Conservation (phyloP, 2,113 vertebrate genomes). For the Corynorhinus townsendii region DNA sequence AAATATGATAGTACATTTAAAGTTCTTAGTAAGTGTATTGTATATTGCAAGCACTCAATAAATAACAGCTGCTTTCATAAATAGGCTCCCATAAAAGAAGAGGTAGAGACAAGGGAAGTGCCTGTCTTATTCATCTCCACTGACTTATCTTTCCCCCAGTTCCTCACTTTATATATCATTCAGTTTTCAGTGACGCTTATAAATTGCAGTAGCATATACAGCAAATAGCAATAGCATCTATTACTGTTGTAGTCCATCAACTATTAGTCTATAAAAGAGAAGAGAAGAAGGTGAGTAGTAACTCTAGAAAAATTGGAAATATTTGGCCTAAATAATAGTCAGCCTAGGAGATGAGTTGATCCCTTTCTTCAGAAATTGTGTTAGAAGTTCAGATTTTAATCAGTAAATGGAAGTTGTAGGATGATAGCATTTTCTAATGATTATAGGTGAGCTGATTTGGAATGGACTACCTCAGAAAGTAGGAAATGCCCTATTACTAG, state of each 20-base stretch:
- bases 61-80: not conserved
- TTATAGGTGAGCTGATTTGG: not conserved
- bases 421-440: not conserved
- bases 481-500: not conserved
- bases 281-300: conserved; percentile 3
- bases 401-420: not conserved
- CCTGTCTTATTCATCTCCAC: not conserved
- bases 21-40: not conserved
- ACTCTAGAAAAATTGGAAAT: not conserved
- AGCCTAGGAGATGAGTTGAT: not conserved
- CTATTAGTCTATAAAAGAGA: not conserved
- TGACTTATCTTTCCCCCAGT: not conserved
- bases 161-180: not conserved
- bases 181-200: not conserved
- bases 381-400: conserved; percentile 1
- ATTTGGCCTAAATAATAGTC: not conserved
- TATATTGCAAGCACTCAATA: not conserved
- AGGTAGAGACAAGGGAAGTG: not conserved
- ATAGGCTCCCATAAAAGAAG: not conserved
- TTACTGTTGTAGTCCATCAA: not conserved
- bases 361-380: not conserved
- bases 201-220: not conserved
- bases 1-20: not conserved
- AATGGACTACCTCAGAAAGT: not conserved
- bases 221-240: not conserved